Conservation (phyloP, 1,140 invertebrate genomes). For the Caerostris darwini region DNA sequence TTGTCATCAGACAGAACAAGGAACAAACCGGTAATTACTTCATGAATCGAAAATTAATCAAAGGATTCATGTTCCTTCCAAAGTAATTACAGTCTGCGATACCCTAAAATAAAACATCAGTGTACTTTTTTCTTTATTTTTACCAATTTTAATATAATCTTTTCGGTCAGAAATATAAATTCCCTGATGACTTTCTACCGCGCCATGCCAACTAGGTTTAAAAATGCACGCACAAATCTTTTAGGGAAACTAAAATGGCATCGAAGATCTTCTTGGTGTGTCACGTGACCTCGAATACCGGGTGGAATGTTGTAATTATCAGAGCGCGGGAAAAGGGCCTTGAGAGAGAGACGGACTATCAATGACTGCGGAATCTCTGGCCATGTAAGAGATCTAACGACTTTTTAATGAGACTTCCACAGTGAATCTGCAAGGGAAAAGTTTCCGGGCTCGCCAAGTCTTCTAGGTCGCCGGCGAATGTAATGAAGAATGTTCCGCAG, state of each 20-base stretch:
- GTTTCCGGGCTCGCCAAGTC: background rate
- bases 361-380: constrained; percentile 19
- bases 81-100: background rate
- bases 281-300: background rate
- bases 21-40: background rate
- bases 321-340: background rate
- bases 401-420: constrained; percentile 46
- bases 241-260: constrained; percentile 17
- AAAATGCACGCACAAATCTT: background rate
- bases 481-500: constrained; percentile 38
- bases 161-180: too few relatives aligned
- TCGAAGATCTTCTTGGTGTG: background rate
- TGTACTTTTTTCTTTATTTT: too few relatives aligned
- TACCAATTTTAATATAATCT: too few relatives aligned
- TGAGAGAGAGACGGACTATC: constrained; percentile 14
- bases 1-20: too few relatives aligned
- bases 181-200: background rate
- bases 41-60: background rate
- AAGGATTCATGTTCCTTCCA: background rate
- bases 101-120: too few relatives aligned
- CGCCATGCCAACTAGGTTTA: background rate
- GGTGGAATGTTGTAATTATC: constrained; percentile 41
- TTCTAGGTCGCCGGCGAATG: background rate
- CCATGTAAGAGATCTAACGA: constrained; percentile 18
- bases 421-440: constrained; percentile 30